phyloP scores from a whole-genome alignment of 2,797 vertebrate species.

The Megaceryle alcyon region DNA sequence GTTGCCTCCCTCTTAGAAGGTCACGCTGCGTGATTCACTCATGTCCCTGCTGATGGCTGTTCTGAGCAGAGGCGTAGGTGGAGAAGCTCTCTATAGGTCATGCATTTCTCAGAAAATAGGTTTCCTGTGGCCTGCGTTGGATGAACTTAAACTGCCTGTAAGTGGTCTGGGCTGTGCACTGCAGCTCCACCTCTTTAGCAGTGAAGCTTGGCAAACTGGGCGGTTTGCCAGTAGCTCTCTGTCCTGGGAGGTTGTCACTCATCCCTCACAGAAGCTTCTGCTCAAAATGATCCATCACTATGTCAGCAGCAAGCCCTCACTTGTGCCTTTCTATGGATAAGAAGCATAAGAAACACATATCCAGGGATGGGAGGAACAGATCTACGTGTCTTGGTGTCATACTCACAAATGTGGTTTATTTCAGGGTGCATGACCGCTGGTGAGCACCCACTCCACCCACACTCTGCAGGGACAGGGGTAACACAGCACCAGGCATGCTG shows the following conservation, averaged over 20 bases:
- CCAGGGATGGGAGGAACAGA: not conserved
- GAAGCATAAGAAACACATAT: not conserved
- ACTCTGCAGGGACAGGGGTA: not conserved
- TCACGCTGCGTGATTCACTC: fast-evolving
- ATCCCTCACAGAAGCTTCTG: not conserved
- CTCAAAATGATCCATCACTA: not conserved
- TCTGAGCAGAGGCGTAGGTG: not conserved
- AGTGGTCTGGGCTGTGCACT: not conserved
- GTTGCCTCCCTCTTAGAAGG: not conserved
- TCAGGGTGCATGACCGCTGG: not conserved
- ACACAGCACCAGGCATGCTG: not conserved
- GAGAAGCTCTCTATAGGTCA: not conserved
- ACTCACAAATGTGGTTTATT: not conserved
- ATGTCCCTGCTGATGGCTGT: not conserved
- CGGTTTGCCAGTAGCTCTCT: not conserved
- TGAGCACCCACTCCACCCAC: not conserved
- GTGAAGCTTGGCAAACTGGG: not conserved
- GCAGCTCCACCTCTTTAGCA: not conserved
- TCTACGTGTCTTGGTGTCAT: not conserved
- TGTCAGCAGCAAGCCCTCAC: slow-evolving; percentile 30
- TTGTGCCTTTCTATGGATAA: not conserved
- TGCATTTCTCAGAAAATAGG: not conserved
- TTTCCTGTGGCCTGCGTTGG: not conserved
- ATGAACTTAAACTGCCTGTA: not conserved
- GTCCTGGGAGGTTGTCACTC: slow-evolving; percentile 31